Percentiles rank a stretch among this genome's conserved stretches.
phyloP scores from a whole-genome alignment of 2,888 invertebrate species.

The Spicauda simplicius region DNA sequence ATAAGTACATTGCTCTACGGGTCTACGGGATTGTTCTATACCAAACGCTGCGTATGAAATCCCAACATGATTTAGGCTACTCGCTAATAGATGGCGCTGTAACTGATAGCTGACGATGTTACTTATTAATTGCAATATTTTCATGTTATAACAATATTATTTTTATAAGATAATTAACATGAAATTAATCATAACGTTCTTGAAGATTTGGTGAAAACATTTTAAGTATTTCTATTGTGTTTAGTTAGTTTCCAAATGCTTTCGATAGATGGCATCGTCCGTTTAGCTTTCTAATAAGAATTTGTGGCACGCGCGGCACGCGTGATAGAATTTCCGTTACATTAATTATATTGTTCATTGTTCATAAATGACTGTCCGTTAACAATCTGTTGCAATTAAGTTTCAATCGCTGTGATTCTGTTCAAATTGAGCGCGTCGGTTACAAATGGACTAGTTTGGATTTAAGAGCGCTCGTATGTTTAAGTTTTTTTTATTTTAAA shows the following conservation, averaged over 20 bases:
- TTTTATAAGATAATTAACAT: not conserved
- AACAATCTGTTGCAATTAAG: constrained; percentile 4
- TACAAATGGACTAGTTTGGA: not conserved
- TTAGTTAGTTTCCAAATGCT: constrained; percentile 13
- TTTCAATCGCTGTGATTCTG: constrained; percentile 6
- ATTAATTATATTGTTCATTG: constrained; percentile 11
- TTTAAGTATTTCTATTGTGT: not conserved
- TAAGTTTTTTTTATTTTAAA: no score
- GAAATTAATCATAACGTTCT: not conserved
- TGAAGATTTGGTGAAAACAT: not conserved
- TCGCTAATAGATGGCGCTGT: not conserved
- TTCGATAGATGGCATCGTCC: constrained; percentile 45
- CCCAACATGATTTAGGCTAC: not conserved
- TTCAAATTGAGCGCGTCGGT: constrained; percentile 3
- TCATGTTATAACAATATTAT: no score
- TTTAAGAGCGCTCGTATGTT: no score
- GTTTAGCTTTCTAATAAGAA: constrained; percentile 16
- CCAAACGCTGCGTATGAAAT: no score
- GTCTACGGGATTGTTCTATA: no score
- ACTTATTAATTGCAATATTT: not conserved
- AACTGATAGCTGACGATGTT: not conserved
- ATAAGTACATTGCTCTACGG: no score
- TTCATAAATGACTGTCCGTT: constrained; percentile 4
- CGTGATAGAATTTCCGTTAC: constrained; percentile 17
- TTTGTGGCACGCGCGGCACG: constrained; percentile 2